These are phyloP conservation scores for Brienomyrus brachyistius DNA, from an alignment of 2,113 vertebrate species.

Conservation along the genomic window DNA sequence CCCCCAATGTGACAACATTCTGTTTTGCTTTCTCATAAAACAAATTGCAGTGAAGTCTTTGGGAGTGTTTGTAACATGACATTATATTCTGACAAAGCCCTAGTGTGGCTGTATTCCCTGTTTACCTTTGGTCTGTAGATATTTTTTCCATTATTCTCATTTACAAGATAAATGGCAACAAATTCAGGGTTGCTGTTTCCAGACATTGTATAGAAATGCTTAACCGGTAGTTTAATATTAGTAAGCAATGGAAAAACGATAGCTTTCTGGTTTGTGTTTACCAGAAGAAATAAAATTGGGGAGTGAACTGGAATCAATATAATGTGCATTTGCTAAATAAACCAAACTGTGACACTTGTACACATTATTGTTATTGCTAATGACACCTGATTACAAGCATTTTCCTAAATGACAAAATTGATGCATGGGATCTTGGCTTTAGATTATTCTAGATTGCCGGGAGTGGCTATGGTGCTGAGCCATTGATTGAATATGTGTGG, in stretches of 20 bases:
- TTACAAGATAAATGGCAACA: background rate
- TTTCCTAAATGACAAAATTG: background rate
- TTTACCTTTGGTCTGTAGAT: background rate
- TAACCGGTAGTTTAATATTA: background rate
- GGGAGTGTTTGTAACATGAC: background rate
- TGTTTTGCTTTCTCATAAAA: constrained; percentile 5
- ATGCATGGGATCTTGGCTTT: background rate
- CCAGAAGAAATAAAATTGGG: background rate
- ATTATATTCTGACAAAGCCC: background rate
- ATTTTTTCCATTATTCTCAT: constrained; percentile 5
- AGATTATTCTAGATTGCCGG: background rate
- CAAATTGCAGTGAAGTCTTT: background rate
- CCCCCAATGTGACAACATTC: background rate
- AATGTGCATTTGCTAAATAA: background rate
- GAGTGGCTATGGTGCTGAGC: background rate
- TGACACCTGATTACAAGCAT: background rate
- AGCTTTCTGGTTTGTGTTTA: background rate
- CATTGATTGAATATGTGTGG: background rate
- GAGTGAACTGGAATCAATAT: background rate
- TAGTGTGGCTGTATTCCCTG: background rate
- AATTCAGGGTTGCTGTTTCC: background rate
- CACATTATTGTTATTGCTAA: background rate
- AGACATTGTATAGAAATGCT: background rate
- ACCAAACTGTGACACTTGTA: background rate
- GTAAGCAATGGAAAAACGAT: background rate